A percentile compares a stretch with the other conserved stretches of the same genome.
These are phyloP conservation scores for Sesamia nonagrioides DNA, from an alignment of 1,140 invertebrate species.

Conservation along the genomic window DNA sequence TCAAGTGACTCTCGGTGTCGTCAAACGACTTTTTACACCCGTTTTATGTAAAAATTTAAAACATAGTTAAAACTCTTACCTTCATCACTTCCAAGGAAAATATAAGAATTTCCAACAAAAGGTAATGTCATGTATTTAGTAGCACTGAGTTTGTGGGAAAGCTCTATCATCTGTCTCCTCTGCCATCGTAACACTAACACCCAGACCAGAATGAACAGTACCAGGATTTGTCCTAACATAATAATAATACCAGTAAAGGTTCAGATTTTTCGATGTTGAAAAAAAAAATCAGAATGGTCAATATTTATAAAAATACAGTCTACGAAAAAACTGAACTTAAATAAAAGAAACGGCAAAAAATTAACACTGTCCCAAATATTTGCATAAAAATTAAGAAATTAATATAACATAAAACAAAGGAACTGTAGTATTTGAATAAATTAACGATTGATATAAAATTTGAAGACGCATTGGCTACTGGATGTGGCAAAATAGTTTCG, in stretches of 20 bases:
- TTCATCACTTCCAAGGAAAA: conserved; percentile 52
- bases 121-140: conserved; percentile 37
- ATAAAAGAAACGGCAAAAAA: too few species aligned
- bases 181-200: conserved; percentile 33
- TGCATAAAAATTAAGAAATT: not conserved
- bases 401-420: not conserved
- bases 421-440: not conserved
- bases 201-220: conserved; percentile 30
- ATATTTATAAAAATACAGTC: not conserved
- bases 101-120: conserved; percentile 50
- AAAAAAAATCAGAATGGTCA: too few species aligned
- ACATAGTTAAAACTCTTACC: conserved; percentile 28
- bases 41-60: too few species aligned
- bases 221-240: conserved; percentile 41
- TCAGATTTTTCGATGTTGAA: not conserved
- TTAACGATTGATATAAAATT: not conserved
- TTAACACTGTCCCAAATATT: too few species aligned
- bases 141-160: conserved; percentile 21
- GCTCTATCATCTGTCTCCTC: conserved; percentile 37
- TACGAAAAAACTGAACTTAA: too few species aligned
- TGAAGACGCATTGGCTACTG: not conserved
- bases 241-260: too few species aligned
- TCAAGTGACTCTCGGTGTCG: too few species aligned
- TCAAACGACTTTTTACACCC: too few species aligned
- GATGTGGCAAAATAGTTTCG: conserved; percentile 30